phyloP scores from a whole-genome alignment of 2,888 invertebrate genomes.

The Xestia xanthographa region DNA sequence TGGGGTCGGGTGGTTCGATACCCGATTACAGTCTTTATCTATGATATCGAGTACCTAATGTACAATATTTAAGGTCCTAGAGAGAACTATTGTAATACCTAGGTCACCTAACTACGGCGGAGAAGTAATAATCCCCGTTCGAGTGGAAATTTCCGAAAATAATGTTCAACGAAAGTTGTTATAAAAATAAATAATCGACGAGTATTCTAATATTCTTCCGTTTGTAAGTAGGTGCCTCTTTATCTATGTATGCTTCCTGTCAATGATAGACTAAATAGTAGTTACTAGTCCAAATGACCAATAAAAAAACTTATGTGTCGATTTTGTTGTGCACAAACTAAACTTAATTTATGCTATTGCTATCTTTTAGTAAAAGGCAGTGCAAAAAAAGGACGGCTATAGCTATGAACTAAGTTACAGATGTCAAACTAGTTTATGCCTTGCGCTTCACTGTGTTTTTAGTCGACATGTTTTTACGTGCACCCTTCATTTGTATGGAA shows the following conservation, averaged over 20 bases:
- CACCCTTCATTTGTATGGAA: no score
- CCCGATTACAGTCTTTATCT: no score
- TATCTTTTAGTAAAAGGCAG: no score
- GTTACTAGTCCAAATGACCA: background rate
- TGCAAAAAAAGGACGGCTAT: no score
- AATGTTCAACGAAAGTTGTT: background rate
- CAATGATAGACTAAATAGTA: background rate
- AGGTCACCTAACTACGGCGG: background rate
- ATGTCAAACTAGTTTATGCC: no score
- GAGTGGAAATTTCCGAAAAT: background rate
- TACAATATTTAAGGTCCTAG: background rate
- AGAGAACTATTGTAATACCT: background rate
- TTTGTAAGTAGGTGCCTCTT: background rate
- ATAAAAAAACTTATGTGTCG: no score
- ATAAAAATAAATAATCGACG: background rate
- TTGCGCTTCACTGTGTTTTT: no score
- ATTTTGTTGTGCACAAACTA: no score
- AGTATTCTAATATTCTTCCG: background rate
- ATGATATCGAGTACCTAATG: background rate
- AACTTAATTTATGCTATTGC: no score
- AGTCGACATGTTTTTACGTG: no score
- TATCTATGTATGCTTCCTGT: conserved; percentile 2
- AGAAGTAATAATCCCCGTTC: background rate
- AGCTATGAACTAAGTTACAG: no score
- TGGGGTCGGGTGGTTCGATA: background rate